Evolutionary conservation across 2,113 vertebrate genomes (phyloP).

Genomic region (Gambusia holbrooki): DNA sequence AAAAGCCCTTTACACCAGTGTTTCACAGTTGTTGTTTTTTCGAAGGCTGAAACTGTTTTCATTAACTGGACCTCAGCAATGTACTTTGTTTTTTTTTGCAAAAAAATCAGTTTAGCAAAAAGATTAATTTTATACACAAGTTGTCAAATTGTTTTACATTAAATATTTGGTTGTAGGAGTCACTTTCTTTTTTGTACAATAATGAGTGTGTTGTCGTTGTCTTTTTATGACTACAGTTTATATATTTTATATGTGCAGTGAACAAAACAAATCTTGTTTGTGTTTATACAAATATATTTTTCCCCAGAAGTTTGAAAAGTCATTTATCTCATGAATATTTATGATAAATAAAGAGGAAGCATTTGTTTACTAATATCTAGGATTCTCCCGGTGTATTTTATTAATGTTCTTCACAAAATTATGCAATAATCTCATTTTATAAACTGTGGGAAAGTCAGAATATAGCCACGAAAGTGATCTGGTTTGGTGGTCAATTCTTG

Average conservation of each 20-base stretch:
- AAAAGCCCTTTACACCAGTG: slow-evolving; percentile 5
- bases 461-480: background rate
- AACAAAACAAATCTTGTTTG: slow-evolving; percentile 29
- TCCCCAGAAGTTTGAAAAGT: slow-evolving; percentile 25
- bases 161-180: slow-evolving; percentile 21
- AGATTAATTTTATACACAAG: slow-evolving; percentile 16
- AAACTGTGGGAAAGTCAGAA: background rate
- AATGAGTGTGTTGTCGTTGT: slow-evolving; percentile 6
- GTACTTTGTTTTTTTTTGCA: slow-evolving; percentile 33
- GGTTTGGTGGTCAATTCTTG: too few species aligned
- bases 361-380: slow-evolving; percentile 17
- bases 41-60: background rate
- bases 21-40: background rate
- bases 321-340: slow-evolving; percentile 49
- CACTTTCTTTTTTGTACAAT: slow-evolving; percentile 6
- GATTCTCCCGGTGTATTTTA: background rate
- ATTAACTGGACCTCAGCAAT: background rate
- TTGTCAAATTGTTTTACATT: slow-evolving; percentile 35
- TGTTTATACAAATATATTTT: slow-evolving; percentile 1
- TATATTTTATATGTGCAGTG: slow-evolving; percentile 59
- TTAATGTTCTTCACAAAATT: background rate
- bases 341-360: slow-evolving; percentile 63
- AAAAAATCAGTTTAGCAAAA: background rate
- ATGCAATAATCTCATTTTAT: background rate
- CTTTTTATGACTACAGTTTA: slow-evolving; percentile 14